phyloP scores from a whole-genome alignment of 37 sponge, comb jelly and placozoan genomes.

The Crambe crambe region DNA sequence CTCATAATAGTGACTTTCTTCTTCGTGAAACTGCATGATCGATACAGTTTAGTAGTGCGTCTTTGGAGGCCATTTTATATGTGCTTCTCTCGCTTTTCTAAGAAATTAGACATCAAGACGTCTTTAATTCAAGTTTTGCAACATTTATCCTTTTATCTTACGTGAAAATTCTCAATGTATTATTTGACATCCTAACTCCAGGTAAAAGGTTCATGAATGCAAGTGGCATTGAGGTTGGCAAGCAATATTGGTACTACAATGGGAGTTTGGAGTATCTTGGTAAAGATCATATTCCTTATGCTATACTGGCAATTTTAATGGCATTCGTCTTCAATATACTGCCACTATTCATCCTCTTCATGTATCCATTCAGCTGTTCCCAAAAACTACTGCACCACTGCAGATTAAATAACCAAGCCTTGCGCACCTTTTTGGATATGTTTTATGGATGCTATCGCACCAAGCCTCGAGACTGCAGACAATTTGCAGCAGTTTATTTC shows the following conservation, averaged over 20 bases:
- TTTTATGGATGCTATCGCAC: background rate
- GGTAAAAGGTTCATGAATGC: background rate
- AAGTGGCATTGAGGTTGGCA: background rate
- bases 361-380: background rate
- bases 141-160: conserved; percentile 2
- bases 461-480: background rate
- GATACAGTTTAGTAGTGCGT: background rate
- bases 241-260: background rate
- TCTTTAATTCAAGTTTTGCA: background rate
- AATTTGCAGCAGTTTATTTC: conserved; percentile 10
- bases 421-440: conserved; percentile 4
- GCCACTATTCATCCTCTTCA: background rate
- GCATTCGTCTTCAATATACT: background rate
- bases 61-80: background rate
- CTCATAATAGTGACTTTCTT: background rate
- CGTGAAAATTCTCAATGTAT: background rate
- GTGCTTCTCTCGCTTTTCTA: background rate
- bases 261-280: background rate
- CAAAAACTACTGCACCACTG: background rate
- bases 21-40: background rate
- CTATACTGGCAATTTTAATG: background rate
- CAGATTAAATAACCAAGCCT: background rate
- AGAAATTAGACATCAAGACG: background rate
- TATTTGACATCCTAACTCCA: background rate
- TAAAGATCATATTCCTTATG: conserved; percentile 3